A percentile compares a stretch with the other conserved stretches of the same genome.
Evolutionary conservation across 2,888 invertebrate species (phyloP).

Genomic region (Megastigmus dorsalis): DNA sequence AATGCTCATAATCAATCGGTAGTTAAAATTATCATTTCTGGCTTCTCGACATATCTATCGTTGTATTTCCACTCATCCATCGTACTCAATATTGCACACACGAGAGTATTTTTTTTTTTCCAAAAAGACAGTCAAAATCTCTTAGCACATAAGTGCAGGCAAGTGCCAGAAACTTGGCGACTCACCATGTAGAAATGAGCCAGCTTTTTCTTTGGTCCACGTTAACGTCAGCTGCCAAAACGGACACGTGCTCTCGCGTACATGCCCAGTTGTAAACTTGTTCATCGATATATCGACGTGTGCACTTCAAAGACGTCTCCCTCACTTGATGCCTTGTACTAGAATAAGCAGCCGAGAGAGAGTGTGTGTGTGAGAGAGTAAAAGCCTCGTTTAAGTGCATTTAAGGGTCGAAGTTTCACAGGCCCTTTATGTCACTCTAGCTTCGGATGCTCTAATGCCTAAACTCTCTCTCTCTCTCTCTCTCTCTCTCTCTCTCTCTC

Average conservation of each 20-base stretch:
- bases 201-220: background rate
- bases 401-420: slow-evolving; percentile 30
- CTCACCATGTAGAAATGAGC: slow-evolving; percentile 18
- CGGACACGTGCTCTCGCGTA: background rate
- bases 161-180: too few species aligned
- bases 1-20: too few species aligned
- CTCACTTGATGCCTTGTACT: too few species aligned
- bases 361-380: too few species aligned
- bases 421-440: slow-evolving; percentile 16
- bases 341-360: too few species aligned
- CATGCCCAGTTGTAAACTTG: background rate
- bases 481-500: background rate
- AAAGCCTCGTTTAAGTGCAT: slow-evolving; percentile 7
- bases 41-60: too few species aligned
- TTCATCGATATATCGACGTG: slow-evolving; percentile 20
- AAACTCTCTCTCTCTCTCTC: background rate
- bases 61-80: too few species aligned
- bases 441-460: too few species aligned
- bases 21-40: too few species aligned
- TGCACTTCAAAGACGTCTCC: background rate
- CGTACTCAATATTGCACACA: too few species aligned
- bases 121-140: too few species aligned
- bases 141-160: background rate
- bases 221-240: slow-evolving; percentile 1
- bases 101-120: too few species aligned